Evolutionary conservation across 64 coral and sea anemone genomes (phyloP), one percentile per base, ranked within the genome.

Genomic region (Montipora cactus): DNA sequence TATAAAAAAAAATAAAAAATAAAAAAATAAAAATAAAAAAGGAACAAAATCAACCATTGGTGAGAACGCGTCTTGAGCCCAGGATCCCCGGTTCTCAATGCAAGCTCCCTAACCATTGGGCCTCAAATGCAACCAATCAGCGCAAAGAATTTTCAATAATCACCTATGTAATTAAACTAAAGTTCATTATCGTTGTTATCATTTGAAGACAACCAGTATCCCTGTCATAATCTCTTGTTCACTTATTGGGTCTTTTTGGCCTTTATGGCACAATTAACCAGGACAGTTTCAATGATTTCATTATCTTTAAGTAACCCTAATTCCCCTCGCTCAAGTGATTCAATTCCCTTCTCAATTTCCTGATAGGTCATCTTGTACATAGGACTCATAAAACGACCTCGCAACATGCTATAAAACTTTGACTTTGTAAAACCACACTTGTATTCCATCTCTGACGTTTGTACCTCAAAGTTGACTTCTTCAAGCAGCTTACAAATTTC

Each of bases 321-420:
- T 16, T 70, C 67, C 15, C 67, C 67, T 70, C 15, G 67, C 50
- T 81, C 79, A 19, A 81, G 52, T 13, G 25, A 16, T 3, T 58
- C 51, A 58, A 81, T 81, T 59, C 79, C 79, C 19, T 59, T 52
- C 55, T 58, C 51, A 58, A 81, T 81, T 25, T 81, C 49, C 3
- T 81, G 7, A 4, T 81, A 48, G 18, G 4, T 58, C 8, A 81
- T 22, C 18, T 25, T 50, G 52, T 81, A 23, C 22, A 81, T 10
- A 11, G 7, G n/a, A 23, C 79, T 81, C 5, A 81, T 23, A 50
- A 25, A 81, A 22, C 79, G 79, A 25, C 21, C 16, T 20, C 78
- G 47, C 10, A 55, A 80, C 79, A 81, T 81, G 16, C 23, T 50
- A 14, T 81, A 81, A 9, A 81, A 70, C 67, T 70, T 70, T 8